Percentiles rank a stretch among this genome's conserved stretches.
These are phyloP conservation scores for Phrynosoma platyrhinos DNA, from an alignment of 2,113 vertebrate genomes.

Conservation along the genomic window DNA sequence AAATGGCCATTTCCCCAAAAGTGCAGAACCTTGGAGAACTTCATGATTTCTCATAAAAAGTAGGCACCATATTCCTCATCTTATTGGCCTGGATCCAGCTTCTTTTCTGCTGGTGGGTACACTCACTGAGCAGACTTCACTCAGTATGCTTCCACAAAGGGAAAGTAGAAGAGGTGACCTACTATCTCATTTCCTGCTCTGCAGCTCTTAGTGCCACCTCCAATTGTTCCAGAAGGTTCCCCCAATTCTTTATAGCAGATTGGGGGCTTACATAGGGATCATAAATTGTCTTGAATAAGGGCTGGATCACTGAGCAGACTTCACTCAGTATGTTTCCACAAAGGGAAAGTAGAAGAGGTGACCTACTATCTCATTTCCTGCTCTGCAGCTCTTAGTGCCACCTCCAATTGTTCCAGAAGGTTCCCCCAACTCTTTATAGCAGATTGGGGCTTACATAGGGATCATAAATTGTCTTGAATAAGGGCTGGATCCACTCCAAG, in stretches of 20 bases:
- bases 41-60: not conserved
- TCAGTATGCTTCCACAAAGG: not conserved
- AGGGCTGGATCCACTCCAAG: too few relatives aligned
- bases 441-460: not conserved
- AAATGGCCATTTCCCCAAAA: slow-evolving; percentile 28
- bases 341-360: not conserved
- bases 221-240: not conserved
- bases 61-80: not conserved
- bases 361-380: not conserved
- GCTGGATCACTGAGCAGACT: too few relatives aligned
- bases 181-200: not conserved
- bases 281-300: too few relatives aligned
- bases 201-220: not conserved
- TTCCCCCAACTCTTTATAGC: not conserved
- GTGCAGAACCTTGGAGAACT: slow-evolving; percentile 15
- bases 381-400: not conserved
- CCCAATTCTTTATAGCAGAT: not conserved
- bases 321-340: not conserved
- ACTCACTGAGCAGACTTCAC: too few relatives aligned
- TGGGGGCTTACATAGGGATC: not conserved
- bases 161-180: not conserved
- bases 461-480: too few relatives aligned
- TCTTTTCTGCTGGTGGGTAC: not conserved
- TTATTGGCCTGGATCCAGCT: not conserved
- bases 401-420: not conserved